Evolutionary conservation across 2,888 invertebrate species (phyloP), one percentile per base, ranked within the genome.

Genomic region (Lycocerus yunnanus): DNA sequence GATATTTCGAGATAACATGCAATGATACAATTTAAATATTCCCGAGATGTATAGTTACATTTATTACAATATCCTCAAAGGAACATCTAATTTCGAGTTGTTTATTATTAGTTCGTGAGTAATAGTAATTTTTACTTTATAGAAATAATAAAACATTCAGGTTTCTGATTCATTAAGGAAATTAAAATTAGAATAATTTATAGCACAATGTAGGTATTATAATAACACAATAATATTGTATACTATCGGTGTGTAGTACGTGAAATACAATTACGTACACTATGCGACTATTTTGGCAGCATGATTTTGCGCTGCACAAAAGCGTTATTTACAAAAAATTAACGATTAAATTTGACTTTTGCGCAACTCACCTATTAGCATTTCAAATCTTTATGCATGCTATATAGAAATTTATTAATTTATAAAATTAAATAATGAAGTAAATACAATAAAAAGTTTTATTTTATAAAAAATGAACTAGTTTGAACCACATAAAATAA

Each of bases 1-100:
- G 60, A 70, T 73, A 73, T 71, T 73, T 71, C 77, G 60, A 71
- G 77, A 77, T 70, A 71, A 75, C 77, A 77, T 77, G 77, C 77
- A 68, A 77, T 75, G 67, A 71, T 72, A 66, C 69, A 74, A 71
- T 15, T 60, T 71, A 66, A 58, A 73, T 76, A 73, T 73, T 73
- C 73, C 73, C 24, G 24, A 61, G 73, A 71, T 75, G 72, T 69
- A 63, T 73, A 60, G 68, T 71, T 59, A 66, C 71, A 68, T 27
- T 60, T 73, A 68, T 70, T 70, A 70, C 63, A 70, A 71, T 70
- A 73, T 67, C 58, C 76, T 71, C 76, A 15, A 15, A 71, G 71
- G 76, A 71, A 70, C 67, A 21, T 67, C 65, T 71, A 70, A 73
- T 73, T 76, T 73, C 18, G 68, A 71, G 73, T 66, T 68, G 73